A percentile compares a stretch with the other conserved stretches of the same genome.
phyloP scores from a whole-genome alignment of 2,797 vertebrate genomes.

The Ceryle rudis region DNA sequence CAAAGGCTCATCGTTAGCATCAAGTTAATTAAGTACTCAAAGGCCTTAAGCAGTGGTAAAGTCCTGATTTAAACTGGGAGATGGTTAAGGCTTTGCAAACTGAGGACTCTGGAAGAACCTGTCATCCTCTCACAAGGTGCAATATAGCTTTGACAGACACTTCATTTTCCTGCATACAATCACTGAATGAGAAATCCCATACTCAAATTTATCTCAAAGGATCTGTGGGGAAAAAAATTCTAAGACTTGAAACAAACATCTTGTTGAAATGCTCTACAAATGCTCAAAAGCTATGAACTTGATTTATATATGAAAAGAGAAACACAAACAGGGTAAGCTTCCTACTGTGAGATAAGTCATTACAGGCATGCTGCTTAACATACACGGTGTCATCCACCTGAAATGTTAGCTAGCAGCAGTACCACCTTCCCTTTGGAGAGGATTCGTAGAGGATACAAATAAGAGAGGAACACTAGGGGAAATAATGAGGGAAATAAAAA shows the following conservation, averaged over 20 bases:
- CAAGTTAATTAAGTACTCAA: constrained; percentile 9
- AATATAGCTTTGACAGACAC: not conserved
- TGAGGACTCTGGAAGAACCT: not conserved
- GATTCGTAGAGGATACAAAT: not conserved
- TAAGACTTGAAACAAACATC: constrained; percentile 13
- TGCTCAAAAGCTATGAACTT: not conserved
- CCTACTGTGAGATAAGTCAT: not conserved
- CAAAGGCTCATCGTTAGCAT: not conserved
- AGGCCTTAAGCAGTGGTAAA: constrained; percentile 1
- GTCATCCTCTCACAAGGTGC: not conserved
- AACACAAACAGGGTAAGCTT: constrained; percentile 13
- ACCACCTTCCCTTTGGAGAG: not conserved
- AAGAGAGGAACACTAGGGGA: not conserved
- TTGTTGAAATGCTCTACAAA: constrained; percentile 2
- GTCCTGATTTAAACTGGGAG: not conserved
- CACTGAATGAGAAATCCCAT: constrained; percentile 13
- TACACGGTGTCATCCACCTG: not conserved
- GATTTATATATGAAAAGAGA: constrained; percentile 28
- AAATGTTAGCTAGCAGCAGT: constrained; percentile 1
- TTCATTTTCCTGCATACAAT: not conserved
- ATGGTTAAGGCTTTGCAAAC: not conserved
- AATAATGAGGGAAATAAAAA: not conserved
- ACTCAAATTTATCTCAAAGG: constrained; percentile 2
- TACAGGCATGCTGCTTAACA: constrained; percentile 4
- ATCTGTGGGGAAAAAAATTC: not conserved